phyloP scores from a whole-genome alignment of 2,888 invertebrate genomes.

The Esperia sulphurella region DNA sequence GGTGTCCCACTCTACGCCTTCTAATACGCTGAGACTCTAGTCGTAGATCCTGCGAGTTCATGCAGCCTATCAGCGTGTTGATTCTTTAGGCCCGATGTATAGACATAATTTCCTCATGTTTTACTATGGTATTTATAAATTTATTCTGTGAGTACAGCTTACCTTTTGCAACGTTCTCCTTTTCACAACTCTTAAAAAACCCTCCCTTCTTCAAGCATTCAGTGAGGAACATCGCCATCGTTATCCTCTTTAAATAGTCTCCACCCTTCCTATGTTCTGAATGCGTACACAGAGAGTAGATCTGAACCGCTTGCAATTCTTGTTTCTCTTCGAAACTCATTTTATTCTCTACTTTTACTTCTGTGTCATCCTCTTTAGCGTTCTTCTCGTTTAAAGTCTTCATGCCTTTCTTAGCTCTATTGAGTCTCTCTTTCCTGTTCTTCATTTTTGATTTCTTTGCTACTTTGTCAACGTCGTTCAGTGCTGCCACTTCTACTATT shows the following conservation, averaged over 20 bases:
- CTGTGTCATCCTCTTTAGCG: slow-evolving; percentile 41
- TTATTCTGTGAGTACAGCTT: slow-evolving; percentile 5
- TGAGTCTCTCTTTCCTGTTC: slow-evolving; percentile 61
- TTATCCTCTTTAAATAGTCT: slow-evolving; percentile 86
- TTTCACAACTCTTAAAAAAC: slow-evolving; percentile 75
- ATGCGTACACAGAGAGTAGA: slow-evolving; percentile 84
- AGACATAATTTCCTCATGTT: not conserved
- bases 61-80: too few relatives aligned
- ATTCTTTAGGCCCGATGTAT: too few relatives aligned
- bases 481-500: slow-evolving; percentile 43
- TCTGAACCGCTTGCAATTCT: slow-evolving; percentile 60
- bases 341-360: slow-evolving; percentile 44
- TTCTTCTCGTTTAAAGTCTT: slow-evolving; percentile 45
- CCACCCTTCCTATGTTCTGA: slow-evolving; percentile 78
- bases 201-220: slow-evolving; percentile 83
- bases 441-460: slow-evolving; percentile 63
- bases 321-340: slow-evolving; percentile 51
- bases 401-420: slow-evolving; percentile 54
- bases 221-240: slow-evolving; percentile 88
- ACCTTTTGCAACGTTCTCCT: slow-evolving; percentile 43
- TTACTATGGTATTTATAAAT: not conserved
- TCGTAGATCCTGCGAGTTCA: too few relatives aligned
- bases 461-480: slow-evolving; percentile 62
- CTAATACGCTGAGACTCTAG: too few relatives aligned
- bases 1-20: too few relatives aligned